These are phyloP conservation scores for Gila orcuttii DNA, from an alignment of 2,113 vertebrate genomes.

Conservation along the genomic window DNA sequence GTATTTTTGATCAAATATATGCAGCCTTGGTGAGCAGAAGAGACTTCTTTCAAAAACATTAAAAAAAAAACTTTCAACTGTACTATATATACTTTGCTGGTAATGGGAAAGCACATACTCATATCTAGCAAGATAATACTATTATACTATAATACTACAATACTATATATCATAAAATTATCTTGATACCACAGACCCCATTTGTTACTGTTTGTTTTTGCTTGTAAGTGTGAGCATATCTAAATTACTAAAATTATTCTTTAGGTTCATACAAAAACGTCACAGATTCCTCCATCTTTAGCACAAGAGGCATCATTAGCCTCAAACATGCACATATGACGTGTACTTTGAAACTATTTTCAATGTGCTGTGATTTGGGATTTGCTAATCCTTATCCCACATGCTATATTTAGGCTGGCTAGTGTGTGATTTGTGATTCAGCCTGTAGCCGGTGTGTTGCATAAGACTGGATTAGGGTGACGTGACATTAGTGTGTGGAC, in stretches of 20 bases:
- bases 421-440: background rate
- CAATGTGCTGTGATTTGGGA: slow-evolving; percentile 10
- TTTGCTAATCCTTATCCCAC: background rate
- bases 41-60: background rate
- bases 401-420: background rate
- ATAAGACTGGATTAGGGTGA: slow-evolving; percentile 9
- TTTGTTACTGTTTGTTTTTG: background rate
- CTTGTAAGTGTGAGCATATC: background rate
- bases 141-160: too few relatives aligned
- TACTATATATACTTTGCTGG: background rate
- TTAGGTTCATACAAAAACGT: background rate
- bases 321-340: background rate
- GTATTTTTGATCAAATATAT: background rate
- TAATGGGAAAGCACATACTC: too few relatives aligned
- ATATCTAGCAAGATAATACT: too few relatives aligned
- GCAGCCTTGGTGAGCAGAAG: background rate
- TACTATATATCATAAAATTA: background rate
- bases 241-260: background rate
- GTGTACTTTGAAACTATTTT: background rate
- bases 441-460: background rate
- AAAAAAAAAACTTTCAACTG: background rate
- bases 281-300: background rate
- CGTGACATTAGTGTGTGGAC: slow-evolving; percentile 22
- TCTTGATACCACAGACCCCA: background rate
- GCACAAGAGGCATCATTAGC: background rate